Evolutionary conservation across 92 coral and sea anemone species (phyloP), one percentile per base, ranked within the genome.

Genomic region (Phymanthus crucifer): DNA sequence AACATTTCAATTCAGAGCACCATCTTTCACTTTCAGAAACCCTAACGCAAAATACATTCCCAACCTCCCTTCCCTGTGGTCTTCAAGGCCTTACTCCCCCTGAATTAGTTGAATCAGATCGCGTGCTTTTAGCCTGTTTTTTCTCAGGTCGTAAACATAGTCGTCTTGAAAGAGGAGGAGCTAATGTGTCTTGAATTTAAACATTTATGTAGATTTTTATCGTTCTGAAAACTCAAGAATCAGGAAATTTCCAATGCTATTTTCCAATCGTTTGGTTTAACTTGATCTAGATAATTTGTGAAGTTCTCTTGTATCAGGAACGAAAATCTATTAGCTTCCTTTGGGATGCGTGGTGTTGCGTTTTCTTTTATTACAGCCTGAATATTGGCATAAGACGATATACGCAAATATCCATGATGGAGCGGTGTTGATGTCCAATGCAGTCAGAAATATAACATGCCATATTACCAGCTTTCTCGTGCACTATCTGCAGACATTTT

Each of bases 91-190:
- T 61, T 61, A 17, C 23, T 1, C 68, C 68, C 68, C 68, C 68
- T 29, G 68, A 21, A 12, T 61, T 1, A 5, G n/a, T n/a, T n/a
- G n/a, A n/a, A n/a, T n/a, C 2, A 24, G 48, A 43, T 61, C 68
- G 68, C 68, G 68, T 61, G 68, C 68, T 61, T 61, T 61, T 29
- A 61, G 68, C 68, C 68, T 61, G 68, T 6, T 0, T 61, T 61
- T 19, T 54, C 64, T 27, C 13, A 6, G 27, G 14, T 24, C 10
- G 68, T 29, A 61, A 61, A 61, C 68, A 61, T 17, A 14, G 33
- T 18, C 68, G 7, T 1, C 68, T 61, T 61, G 32, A 61, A 29
- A 27, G 68, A 29, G 68, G 34, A 27, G 68, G 16, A 24, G 32
- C 33, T 13, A 12, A 3, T 27, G 10, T 61, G 33, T 61, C 68